Evolutionary conservation across 2,797 vertebrate species (phyloP).

Genomic region (Myotis pilosus): DNA sequence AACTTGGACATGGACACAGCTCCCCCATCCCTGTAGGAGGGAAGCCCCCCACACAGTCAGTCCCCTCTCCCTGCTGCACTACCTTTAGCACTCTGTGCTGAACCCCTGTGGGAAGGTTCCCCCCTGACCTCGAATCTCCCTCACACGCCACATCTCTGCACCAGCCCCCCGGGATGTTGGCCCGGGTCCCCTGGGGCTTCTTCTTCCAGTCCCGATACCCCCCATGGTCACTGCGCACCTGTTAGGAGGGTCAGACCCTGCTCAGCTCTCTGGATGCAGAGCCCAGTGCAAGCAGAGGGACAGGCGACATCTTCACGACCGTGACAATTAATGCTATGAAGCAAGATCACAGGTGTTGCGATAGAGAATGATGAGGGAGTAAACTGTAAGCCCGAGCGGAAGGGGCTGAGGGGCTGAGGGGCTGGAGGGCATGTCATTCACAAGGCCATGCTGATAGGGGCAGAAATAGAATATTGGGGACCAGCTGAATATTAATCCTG

Average conservation of each 20-base stretch:
- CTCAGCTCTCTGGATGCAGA: accelerated
- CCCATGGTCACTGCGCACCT: not conserved
- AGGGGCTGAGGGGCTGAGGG: not conserved
- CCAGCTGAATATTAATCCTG: too few species aligned
- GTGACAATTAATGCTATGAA: not conserved
- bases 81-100: not conserved
- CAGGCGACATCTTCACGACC: not conserved
- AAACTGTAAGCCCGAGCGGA: not conserved
- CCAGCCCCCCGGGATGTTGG: too few species aligned
- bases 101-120: too few species aligned
- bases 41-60: accelerated
- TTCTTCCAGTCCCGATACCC: too few species aligned
- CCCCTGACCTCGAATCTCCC: not conserved
- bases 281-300: not conserved
- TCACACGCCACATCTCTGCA: not conserved
- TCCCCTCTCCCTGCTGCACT: too few species aligned
- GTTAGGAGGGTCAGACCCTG: not conserved
- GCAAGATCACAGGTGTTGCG: not conserved
- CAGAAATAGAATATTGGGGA: too few species aligned
- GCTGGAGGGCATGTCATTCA: not conserved
- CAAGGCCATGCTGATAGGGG: too few species aligned
- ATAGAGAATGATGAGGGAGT: not conserved
- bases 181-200: too few species aligned
- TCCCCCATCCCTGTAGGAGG: not conserved
- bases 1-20: not conserved